Base-by-base conservation (phyloP, 2,797 vertebrate species). In the Cynopterus sphinx region DNA sequence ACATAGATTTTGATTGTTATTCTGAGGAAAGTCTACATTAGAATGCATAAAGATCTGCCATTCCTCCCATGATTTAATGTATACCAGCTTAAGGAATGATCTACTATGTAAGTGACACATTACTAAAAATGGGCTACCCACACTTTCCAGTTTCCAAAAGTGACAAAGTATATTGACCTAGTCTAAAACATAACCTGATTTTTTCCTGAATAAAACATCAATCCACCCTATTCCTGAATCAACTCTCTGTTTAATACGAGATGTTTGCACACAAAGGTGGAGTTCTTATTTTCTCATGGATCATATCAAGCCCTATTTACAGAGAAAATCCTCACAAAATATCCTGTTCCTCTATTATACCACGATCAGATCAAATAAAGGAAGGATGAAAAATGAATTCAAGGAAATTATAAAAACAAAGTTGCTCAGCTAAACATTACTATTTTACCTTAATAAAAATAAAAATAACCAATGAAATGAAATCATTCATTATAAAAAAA, bases 401-500 rank as follows among this genome's bases (percentile, higher is more conserved):
- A 57, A 94, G 70, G 46, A 75, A 46, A 67, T 86, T 87, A 68
- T 46, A 86, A 74, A 95, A 94, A 55, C 67, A 90, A 81, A 91
- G 65, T 75, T 87, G n/a, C 28, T 94, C 43, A 57, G n/a, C 68
- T 96, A 87, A 91, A 79, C 59, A 91, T 61, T 39, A 82, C 33
- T 90, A 86, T 46, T 94, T 87, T 83, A 55, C n/a, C 36, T 81
- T 95, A 88, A 92, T 49, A 85, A 91, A 97, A 94, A 83, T 65
- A 71, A 73, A 90, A 92, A 90, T 41, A 79, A 96, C 26, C 74
- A 95, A 67, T 43, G 26, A 92, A 95, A 81, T 55, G 12, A 84
- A 87, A 67, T 51, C 46, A 85, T 65, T 93, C 46, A 49, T 49
- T 49, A 49, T 13, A 92, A 90, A 79, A 74, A 90, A 94, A 74